Percentiles rank a stretch among this genome's conserved stretches.
phyloP scores from a whole-genome alignment of 2,888 invertebrate species.

The Azorinus chamasolen region DNA sequence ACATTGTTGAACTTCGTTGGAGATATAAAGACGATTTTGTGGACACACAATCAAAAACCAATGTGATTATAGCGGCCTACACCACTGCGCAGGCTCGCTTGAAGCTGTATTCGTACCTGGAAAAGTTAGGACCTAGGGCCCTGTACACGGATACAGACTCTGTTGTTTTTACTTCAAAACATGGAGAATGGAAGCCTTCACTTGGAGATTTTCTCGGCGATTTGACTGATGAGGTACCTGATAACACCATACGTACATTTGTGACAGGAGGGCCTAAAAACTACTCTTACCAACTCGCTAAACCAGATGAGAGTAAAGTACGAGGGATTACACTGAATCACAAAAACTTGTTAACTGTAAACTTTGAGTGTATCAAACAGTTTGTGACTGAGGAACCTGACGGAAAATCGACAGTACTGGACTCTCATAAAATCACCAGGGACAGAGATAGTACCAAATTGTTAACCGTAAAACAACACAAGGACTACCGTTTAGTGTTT shows the following conservation, averaged over 20 bases:
- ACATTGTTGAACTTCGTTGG: no score
- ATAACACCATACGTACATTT: constrained; percentile 61
- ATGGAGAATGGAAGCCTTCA: constrained; percentile 65
- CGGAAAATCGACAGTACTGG: constrained; percentile 2
- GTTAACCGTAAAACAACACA: not conserved
- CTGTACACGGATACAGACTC: constrained; percentile 31
- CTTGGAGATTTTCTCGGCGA: constrained; percentile 81
- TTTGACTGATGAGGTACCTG: constrained; percentile 82
- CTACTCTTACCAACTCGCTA: constrained; percentile 74
- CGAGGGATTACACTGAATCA: constrained; percentile 73
- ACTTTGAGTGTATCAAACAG: constrained; percentile 59
- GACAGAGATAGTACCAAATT: not conserved
- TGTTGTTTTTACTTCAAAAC: constrained; percentile 28
- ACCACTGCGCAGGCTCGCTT: constrained; percentile 7
- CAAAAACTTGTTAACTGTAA: constrained; percentile 46
- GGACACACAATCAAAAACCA: not conserved
- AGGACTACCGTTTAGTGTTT: constrained; percentile 11
- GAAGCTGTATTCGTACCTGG: constrained; percentile 1
- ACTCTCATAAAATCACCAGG: constrained; percentile 6
- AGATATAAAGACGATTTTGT: not conserved
- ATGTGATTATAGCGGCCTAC: constrained; percentile 7
- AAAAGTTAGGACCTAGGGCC: not conserved
- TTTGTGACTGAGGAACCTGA: constrained; percentile 22
- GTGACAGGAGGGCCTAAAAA: constrained; percentile 84
- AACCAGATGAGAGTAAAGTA: constrained; percentile 57